Evolutionary conservation across 2,797 vertebrate genomes (phyloP).

Genomic region (Parauchenoglanis punctatus): DNA sequence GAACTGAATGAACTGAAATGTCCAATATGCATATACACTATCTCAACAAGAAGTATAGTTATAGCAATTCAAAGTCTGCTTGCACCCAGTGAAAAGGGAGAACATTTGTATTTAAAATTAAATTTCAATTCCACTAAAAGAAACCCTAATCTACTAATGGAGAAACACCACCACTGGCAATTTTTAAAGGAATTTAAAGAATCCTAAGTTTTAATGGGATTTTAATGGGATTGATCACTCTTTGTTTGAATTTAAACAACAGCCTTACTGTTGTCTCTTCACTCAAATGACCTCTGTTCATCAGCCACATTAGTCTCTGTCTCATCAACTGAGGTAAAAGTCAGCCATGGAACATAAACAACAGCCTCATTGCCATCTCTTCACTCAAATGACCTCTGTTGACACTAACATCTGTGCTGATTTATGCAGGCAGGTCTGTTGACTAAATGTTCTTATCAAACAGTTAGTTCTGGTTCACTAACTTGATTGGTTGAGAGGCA

Average conservation of each 20-base stretch:
- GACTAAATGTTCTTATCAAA: neutral
- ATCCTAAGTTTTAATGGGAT: neutral
- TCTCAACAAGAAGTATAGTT: neutral
- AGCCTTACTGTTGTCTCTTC: too few relatives aligned
- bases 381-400: neutral
- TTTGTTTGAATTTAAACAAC: too few relatives aligned
- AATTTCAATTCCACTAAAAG: neutral
- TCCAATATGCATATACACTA: neutral
- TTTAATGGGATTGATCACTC: neutral
- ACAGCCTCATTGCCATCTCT: neutral
- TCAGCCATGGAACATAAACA: neutral
- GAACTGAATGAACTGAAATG: neutral
- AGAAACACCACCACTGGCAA: neutral
- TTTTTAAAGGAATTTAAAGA: neutral
- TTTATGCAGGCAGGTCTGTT: neutral
- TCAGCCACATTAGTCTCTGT: neutral
- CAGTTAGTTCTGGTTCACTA: too few relatives aligned
- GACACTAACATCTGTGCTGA: neutral
- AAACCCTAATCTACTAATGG: neutral
- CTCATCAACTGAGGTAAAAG: neutral
- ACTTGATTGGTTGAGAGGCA: too few relatives aligned
- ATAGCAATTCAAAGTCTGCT: neutral
- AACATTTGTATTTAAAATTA: neutral
- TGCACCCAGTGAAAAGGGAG: neutral
- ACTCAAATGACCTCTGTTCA: too few relatives aligned